These are phyloP conservation scores for Pluvianellus socialis DNA, from an alignment of 2,113 vertebrate genomes.

Conservation along the genomic window DNA sequence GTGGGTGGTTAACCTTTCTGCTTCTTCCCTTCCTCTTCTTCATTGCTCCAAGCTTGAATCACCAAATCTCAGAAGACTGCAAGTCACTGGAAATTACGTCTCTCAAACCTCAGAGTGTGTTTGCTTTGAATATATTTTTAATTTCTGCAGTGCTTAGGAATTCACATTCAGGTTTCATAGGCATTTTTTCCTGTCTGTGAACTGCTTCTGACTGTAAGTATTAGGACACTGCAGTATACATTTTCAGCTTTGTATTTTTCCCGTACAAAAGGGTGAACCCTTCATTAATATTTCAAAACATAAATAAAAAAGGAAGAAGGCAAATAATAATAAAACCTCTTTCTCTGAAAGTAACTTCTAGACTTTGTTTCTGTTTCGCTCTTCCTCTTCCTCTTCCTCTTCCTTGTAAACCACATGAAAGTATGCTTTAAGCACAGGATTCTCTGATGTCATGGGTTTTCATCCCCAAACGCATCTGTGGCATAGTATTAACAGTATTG, in stretches of 20 bases:
- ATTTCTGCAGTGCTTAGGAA: not conserved
- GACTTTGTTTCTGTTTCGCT: not conserved
- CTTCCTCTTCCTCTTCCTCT: no score
- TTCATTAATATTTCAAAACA: not conserved
- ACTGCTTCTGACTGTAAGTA: not conserved
- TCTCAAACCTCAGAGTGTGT: not conserved
- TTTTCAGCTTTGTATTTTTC: not conserved
- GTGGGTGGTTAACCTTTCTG: not conserved
- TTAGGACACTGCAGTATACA: not conserved
- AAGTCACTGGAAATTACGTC: not conserved
- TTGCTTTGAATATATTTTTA: not conserved
- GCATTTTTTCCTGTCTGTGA: not conserved
- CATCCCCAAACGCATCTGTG: not conserved
- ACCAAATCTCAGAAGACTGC: not conserved
- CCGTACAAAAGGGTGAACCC: not conserved
- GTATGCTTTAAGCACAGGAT: not conserved
- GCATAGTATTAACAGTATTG: not conserved
- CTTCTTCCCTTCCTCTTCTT: not conserved
- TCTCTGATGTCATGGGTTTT: not conserved
- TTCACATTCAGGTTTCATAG: not conserved
- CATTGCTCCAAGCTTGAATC: not conserved
- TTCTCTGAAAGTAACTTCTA: not conserved
- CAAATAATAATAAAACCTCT: not conserved
- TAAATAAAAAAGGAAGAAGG: not conserved
- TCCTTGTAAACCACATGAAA: not conserved